phyloP scores from a whole-genome alignment of 2,797 vertebrate species.

The Margarornis squamiger region DNA sequence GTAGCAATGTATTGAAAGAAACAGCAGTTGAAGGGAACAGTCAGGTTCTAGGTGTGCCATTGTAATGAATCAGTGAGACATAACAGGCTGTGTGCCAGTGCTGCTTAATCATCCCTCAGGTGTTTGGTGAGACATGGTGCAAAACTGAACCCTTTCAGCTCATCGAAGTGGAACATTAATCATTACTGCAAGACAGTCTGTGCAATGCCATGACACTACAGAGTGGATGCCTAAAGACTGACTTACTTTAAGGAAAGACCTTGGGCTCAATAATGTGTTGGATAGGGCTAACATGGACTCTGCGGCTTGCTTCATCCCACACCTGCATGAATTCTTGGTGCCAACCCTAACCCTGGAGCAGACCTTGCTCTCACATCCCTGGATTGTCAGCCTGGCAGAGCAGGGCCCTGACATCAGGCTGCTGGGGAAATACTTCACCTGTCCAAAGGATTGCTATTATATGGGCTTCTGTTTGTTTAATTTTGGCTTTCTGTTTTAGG shows the following conservation, averaged over 20 bases:
- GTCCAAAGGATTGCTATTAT: neutral
- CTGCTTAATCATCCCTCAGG: neutral
- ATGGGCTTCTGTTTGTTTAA: neutral
- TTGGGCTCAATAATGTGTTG: accelerated
- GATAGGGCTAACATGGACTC: neutral
- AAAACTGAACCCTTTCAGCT: neutral
- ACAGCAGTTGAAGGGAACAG: neutral
- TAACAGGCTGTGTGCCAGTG: neutral
- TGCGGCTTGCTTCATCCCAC: neutral
- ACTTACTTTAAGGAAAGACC: neutral
- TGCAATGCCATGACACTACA: neutral
- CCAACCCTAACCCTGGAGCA: neutral
- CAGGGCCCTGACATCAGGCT: neutral
- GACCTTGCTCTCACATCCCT: neutral
- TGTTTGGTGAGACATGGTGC: neutral
- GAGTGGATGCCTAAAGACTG: neutral
- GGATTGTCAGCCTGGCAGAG: accelerated
- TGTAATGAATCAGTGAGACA: conserved; percentile 14
- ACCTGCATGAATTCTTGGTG: neutral
- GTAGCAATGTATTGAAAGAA: neutral
- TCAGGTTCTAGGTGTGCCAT: neutral
- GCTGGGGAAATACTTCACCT: neutral
- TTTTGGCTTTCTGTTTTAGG: neutral
- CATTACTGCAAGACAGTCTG: neutral
- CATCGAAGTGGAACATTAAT: neutral